A percentile compares a stretch with the other conserved stretches of the same genome.
Evolutionary conservation across 2,113 vertebrate genomes (phyloP).

Genomic region (Hippocampus guttulatus): DNA sequence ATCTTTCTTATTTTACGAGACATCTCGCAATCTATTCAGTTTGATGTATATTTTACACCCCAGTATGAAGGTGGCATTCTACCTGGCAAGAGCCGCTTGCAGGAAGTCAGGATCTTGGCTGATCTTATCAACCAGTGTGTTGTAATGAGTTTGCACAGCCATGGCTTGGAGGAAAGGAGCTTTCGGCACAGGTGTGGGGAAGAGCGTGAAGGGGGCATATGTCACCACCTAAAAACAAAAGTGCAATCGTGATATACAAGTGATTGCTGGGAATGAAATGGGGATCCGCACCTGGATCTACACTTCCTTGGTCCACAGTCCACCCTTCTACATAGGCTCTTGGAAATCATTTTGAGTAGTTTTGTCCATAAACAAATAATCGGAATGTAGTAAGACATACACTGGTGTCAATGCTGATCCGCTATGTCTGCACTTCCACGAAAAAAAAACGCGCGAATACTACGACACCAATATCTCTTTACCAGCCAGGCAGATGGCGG

Average conservation of each 20-base stretch:
- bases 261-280: background rate
- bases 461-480: too few species aligned
- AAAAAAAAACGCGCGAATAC: too few species aligned
- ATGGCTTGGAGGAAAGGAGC: conserved; percentile 80
- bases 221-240: conserved; percentile 77
- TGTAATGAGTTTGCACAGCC: conserved; percentile 84
- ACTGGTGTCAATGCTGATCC: too few species aligned
- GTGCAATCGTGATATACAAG: background rate
- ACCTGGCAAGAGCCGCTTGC: conserved; percentile 82
- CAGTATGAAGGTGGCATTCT: conserved; percentile 7
- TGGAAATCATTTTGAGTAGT: background rate
- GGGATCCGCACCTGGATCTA: background rate
- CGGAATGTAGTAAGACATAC: too few species aligned
- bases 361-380: background rate
- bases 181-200: conserved; percentile 81
- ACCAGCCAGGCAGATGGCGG: too few species aligned
- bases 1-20: background rate
- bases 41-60: background rate
- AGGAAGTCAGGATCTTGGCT: conserved; percentile 83
- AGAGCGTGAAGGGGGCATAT: conserved; percentile 85
- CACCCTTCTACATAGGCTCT: background rate
- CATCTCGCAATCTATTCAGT: background rate
- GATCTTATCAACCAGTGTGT: conserved; percentile 84
- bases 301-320: background rate
- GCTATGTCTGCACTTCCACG: too few species aligned